Percentiles rank a stretch among this genome's conserved stretches.
Evolutionary conservation across 2,797 vertebrate species (phyloP).

Genomic region (Triplophysa bombifrons): DNA sequence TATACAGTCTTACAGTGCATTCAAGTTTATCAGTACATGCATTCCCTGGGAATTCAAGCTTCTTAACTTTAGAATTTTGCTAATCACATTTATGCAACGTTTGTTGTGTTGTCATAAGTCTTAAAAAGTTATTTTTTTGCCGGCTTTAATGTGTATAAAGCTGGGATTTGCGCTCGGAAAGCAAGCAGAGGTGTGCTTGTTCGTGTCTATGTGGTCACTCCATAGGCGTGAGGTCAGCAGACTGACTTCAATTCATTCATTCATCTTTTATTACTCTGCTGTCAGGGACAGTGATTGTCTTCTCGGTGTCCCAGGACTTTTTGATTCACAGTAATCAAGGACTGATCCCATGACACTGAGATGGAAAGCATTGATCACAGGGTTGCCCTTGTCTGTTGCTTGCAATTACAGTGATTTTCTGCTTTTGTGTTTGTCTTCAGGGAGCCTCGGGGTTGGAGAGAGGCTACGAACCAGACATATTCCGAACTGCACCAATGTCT

Average conservation of each 20-base stretch:
- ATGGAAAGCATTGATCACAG: slow-evolving; percentile 50
- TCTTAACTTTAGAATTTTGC: not conserved
- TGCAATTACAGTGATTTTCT: slow-evolving; percentile 34
- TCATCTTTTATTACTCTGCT: slow-evolving; percentile 36
- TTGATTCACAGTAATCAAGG: slow-evolving; percentile 49
- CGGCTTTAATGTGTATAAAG: slow-evolving; percentile 15
- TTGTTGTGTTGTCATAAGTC: not conserved
- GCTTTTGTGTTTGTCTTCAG: slow-evolving; percentile 67
- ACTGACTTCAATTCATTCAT: slow-evolving; percentile 43
- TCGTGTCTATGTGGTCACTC: slow-evolving; percentile 15
- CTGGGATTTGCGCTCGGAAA: not conserved
- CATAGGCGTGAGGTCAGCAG: slow-evolving; percentile 42
- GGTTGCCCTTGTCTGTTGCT: slow-evolving; percentile 37
- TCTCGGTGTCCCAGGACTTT: slow-evolving; percentile 43
- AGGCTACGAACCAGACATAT: slow-evolving; percentile 91
- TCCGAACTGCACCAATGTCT: slow-evolving; percentile 98
- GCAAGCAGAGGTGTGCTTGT: slow-evolving; percentile 18
- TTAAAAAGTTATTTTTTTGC: not conserved
- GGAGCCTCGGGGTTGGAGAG: slow-evolving; percentile 87
- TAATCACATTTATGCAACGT: not conserved
- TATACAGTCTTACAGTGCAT: not conserved
- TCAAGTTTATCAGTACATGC: not conserved
- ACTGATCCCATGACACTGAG: slow-evolving; percentile 45
- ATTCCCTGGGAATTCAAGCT: not conserved
- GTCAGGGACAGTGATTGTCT: slow-evolving; percentile 48